Percentiles rank a stretch among this genome's conserved stretches.
Evolutionary conservation across 2,113 vertebrate species (phyloP).

Genomic region (Pseudolaguvia tuberculata): DNA sequence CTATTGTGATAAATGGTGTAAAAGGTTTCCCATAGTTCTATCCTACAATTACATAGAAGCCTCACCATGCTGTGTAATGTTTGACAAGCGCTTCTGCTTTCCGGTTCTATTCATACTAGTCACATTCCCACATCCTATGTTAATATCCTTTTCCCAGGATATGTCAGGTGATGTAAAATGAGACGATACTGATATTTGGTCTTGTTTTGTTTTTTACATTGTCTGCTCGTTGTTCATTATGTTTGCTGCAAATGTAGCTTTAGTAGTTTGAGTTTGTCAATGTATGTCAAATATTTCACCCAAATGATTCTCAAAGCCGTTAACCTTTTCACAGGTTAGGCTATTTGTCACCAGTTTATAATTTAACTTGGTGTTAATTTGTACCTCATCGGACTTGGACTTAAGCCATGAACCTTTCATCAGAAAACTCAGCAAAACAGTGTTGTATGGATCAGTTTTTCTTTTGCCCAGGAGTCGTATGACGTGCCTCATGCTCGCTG

Average conservation of each 20-base stretch:
- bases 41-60: background rate
- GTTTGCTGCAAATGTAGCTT: background rate
- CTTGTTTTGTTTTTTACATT: background rate
- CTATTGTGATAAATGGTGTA: slow-evolving; percentile 53
- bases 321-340: background rate
- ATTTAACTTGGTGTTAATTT: slow-evolving; percentile 14
- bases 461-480: slow-evolving; percentile 70
- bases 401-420: background rate
- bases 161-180: background rate
- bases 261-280: background rate
- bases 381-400: slow-evolving; percentile 23
- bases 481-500: slow-evolving; percentile 85
- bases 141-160: background rate
- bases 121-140: background rate
- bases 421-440: background rate
- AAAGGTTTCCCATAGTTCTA: slow-evolving; percentile 45
- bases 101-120: slow-evolving; percentile 19
- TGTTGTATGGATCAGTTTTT: background rate
- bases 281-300: background rate
- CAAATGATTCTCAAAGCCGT: background rate
- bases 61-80: slow-evolving; percentile 27
- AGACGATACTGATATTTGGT: background rate
- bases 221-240: background rate
- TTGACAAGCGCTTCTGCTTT: slow-evolving; percentile 39
- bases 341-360: slow-evolving; percentile 7